These are phyloP conservation scores for Ips typographus DNA, from an alignment of 1,140 invertebrate genomes.

Conservation along the genomic window DNA sequence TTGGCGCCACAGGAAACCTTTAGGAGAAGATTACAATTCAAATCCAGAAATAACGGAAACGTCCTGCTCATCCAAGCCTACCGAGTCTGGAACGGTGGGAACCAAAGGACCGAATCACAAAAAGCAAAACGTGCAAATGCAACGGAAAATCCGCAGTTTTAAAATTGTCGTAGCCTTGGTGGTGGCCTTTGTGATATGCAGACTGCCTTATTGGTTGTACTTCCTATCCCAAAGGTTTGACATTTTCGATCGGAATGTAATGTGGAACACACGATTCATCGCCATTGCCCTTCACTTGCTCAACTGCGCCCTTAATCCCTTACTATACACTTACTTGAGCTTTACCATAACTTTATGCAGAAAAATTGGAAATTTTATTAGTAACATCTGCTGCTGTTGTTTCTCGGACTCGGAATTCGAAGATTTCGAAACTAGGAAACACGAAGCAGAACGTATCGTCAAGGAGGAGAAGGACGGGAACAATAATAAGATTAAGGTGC, in stretches of 20 bases:
- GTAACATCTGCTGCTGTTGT: constrained; percentile 46
- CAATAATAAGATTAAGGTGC: constrained; percentile 6
- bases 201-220: constrained; percentile 58
- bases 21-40: constrained; percentile 16
- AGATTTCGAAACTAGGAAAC: constrained; percentile 47
- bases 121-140: constrained; percentile 43
- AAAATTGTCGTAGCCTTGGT: constrained; percentile 58
- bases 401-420: constrained; percentile 47
- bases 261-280: constrained; percentile 54
- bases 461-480: constrained; percentile 3
- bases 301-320: constrained; percentile 58
- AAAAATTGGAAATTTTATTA: constrained; percentile 38
- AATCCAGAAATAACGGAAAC: constrained; percentile 36
- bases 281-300: constrained; percentile 55
- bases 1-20: constrained; percentile 51
- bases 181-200: constrained; percentile 54
- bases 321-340: constrained; percentile 59
- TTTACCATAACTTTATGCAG: constrained; percentile 50
- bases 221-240: constrained; percentile 52
- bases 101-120: background rate
- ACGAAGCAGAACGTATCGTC: constrained; percentile 34
- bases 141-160: constrained; percentile 57
- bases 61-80: constrained; percentile 38
- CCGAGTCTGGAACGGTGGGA: background rate
- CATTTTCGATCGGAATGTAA: constrained; percentile 18